Conservation (phyloP, 2,113 vertebrate genomes). For the Alligator sinensis region DNA sequence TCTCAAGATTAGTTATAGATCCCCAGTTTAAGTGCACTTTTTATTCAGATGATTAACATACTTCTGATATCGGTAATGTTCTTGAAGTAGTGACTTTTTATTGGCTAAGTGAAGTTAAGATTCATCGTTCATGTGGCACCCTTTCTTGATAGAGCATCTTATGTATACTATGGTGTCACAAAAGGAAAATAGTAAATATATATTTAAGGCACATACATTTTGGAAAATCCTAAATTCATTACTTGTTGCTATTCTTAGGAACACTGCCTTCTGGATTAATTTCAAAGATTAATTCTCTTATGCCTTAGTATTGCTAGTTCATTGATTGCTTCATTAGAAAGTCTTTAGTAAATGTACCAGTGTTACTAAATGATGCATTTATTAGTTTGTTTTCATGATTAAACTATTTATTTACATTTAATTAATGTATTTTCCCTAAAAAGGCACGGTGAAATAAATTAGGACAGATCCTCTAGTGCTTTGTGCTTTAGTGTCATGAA, state of each 20-base stretch:
- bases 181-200: not conserved
- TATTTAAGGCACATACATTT: not conserved
- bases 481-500: not conserved
- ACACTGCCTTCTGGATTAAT: not conserved
- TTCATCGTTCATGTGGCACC: not conserved
- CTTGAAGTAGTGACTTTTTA: not conserved
- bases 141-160: not conserved
- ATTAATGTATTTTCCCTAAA: too few species aligned
- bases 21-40: not conserved
- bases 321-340: not conserved
- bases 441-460: not conserved
- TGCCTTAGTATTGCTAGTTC: not conserved
- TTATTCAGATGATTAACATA: not conserved
- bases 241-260: not conserved
- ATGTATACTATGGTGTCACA: fast-evolving
- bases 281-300: not conserved
- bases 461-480: fast-evolving
- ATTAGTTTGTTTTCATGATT: not conserved
- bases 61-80: not conserved
- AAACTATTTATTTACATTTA: not conserved
- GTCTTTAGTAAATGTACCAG: not conserved
- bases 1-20: not conserved
- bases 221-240: not conserved
- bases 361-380: not conserved
- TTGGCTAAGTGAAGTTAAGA: not conserved